Percentiles rank a stretch among this genome's conserved stretches.
Conservation (phyloP, 2,888 invertebrate species). For the Iphiclides podalirius region DNA sequence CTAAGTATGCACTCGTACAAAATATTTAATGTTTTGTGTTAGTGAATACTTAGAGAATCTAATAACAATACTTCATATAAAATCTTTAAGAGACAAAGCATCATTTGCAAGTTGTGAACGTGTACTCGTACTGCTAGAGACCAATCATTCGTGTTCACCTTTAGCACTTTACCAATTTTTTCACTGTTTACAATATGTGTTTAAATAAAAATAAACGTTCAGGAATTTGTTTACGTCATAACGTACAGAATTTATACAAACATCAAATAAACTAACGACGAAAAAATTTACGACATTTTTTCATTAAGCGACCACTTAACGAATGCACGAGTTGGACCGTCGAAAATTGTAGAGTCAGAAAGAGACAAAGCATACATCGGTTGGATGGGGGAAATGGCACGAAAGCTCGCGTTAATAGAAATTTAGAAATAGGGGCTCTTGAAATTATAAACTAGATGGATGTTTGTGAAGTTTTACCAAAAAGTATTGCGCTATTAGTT, state of each 20-base stretch:
- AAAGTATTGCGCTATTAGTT: too few relatives aligned
- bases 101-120: too few relatives aligned
- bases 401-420: neutral
- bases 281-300: slow-evolving; percentile 12
- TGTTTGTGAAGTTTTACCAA: neutral
- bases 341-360: neutral
- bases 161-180: too few relatives aligned
- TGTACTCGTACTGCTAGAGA: too few relatives aligned
- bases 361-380: neutral
- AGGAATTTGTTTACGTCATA: neutral
- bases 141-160: too few relatives aligned
- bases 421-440: neutral
- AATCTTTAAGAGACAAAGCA: too few relatives aligned
- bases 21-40: too few relatives aligned
- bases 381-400: neutral
- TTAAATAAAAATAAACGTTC: neutral
- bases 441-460: neutral
- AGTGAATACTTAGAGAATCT: too few relatives aligned
- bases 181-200: too few relatives aligned
- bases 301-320: slow-evolving; percentile 7
- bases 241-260: neutral
- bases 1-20: too few relatives aligned
- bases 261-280: slow-evolving; percentile 9
- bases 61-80: too few relatives aligned
- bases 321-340: neutral